These are phyloP conservation scores for Rhopilema esculentum DNA, from an alignment of 30 jellyfish, hydroid and myxozoan genomes.

Conservation along the genomic window DNA sequence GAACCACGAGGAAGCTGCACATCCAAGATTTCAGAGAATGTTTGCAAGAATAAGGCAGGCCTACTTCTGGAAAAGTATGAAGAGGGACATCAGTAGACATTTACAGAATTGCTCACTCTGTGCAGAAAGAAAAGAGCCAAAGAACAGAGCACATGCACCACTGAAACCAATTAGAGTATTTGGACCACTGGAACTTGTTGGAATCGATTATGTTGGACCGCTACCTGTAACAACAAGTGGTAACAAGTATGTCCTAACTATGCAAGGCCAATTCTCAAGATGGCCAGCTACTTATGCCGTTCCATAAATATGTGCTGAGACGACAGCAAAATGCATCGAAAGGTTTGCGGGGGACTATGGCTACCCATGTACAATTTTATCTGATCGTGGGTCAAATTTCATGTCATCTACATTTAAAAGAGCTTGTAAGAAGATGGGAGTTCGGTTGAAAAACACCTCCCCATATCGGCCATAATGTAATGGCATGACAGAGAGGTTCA, in stretches of 20 bases:
- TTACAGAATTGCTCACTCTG: conserved; percentile 8
- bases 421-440: conserved; percentile 32
- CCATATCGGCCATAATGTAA: conserved; percentile 33
- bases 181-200: conserved; percentile 46
- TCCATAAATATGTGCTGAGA: conserved; percentile 11
- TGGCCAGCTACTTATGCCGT: conserved; percentile 70
- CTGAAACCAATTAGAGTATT: conserved; percentile 13
- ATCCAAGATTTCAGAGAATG: conserved; percentile 21
- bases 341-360: conserved; percentile 42
- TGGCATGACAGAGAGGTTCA: conserved; percentile 35
- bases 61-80: conserved; percentile 41
- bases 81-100: conserved; percentile 42
- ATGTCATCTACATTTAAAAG: conserved; percentile 29
- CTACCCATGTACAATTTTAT: conserved; percentile 31
- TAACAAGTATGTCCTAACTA: conserved; percentile 43
- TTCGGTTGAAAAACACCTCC: conserved; percentile 2
- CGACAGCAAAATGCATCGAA: conserved; percentile 7
- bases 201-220: conserved; percentile 62
- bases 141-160: conserved; percentile 18
- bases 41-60: conserved; percentile 26
- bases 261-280: conserved; percentile 45
- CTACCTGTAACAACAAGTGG: conserved; percentile 47
- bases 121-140: conserved; percentile 23
- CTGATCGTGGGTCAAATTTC: conserved; percentile 59
- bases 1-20: conserved; percentile 29